Evolutionary conservation across 1,140 invertebrate genomes (phyloP).

Genomic region (Nymphalis io): DNA sequence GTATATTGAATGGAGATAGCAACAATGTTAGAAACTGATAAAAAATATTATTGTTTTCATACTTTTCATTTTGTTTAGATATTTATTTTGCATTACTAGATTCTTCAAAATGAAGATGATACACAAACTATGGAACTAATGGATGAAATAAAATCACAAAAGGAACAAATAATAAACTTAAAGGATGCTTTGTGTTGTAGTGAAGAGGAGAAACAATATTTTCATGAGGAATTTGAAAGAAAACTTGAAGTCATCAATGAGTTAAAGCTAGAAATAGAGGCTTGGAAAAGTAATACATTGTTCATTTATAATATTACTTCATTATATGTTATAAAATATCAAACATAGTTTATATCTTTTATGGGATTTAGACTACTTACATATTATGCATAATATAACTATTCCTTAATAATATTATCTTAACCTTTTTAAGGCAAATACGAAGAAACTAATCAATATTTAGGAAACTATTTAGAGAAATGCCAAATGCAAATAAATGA

Average conservation of each 20-base stretch:
- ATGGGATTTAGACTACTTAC: conserved; percentile 20
- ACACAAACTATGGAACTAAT: conserved; percentile 47
- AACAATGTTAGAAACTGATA: conserved; percentile 46
- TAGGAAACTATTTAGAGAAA: conserved; percentile 53
- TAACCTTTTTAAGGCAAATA: conserved; percentile 49
- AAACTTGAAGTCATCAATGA: conserved; percentile 60
- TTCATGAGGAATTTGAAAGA: conserved; percentile 60
- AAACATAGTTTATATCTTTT: too few relatives aligned
- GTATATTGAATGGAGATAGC: conserved; percentile 54
- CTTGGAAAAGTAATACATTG: conserved; percentile 59
- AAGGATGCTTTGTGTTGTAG: conserved; percentile 56
- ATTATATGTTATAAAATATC: too few relatives aligned
- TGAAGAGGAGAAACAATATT: conserved; percentile 64
- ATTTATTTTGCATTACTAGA: conserved; percentile 34
- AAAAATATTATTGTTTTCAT: conserved; percentile 22
- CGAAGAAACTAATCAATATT: conserved; percentile 56
- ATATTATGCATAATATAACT: conserved; percentile 3
- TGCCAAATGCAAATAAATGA: conserved; percentile 47
- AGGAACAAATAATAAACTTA: conserved; percentile 64
- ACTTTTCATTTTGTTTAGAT: conserved; percentile 25
- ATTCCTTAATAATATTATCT: conserved; percentile 8
- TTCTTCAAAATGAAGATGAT: conserved; percentile 40
- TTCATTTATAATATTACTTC: too few relatives aligned
- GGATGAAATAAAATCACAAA: conserved; percentile 60
- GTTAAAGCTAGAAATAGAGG: conserved; percentile 59